Evolutionary conservation across 2,888 invertebrate species (phyloP).

Genomic region (Eurytoma californica): DNA sequence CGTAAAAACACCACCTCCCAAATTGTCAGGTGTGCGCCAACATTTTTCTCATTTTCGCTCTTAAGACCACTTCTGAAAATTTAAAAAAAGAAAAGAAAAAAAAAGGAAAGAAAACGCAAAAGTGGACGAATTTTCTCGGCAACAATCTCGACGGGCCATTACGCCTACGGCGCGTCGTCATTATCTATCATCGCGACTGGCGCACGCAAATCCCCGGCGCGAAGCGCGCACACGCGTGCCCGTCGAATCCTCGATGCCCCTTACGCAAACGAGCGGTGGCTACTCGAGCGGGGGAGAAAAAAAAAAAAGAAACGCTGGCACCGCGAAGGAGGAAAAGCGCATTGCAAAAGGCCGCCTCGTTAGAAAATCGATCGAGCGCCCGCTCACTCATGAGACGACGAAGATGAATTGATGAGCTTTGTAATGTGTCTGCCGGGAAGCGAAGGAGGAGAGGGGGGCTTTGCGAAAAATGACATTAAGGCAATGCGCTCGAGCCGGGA

Average conservation of each 20-base stretch:
- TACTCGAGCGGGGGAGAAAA: background rate
- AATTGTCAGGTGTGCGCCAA: background rate
- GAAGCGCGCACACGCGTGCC: too few species aligned
- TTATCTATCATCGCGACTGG: too few species aligned
- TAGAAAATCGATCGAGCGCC: slow-evolving; percentile 42
- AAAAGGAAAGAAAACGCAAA: too few species aligned
- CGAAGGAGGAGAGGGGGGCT: slow-evolving; percentile 4
- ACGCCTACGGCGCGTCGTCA: too few species aligned
- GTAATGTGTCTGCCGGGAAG: slow-evolving; percentile 28
- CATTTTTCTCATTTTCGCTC: background rate
- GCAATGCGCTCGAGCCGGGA: background rate
- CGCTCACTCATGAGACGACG: slow-evolving; percentile 11
- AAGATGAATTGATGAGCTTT: slow-evolving; percentile 52
- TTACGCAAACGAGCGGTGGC: slow-evolving; percentile 19
- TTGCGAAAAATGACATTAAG: slow-evolving; percentile 47
- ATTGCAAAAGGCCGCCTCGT: slow-evolving; percentile 27
- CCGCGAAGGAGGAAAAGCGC: background rate
- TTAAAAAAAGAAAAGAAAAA: too few species aligned
- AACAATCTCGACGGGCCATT: too few species aligned
- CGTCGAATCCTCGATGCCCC: background rate
- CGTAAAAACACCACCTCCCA: background rate
- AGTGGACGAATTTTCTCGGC: too few species aligned
- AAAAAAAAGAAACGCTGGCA: background rate
- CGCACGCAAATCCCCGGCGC: too few species aligned
- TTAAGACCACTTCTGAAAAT: too few species aligned